Conservation (phyloP, 1,140 invertebrate genomes). For the Ceratoteleas bidentatus region DNA sequence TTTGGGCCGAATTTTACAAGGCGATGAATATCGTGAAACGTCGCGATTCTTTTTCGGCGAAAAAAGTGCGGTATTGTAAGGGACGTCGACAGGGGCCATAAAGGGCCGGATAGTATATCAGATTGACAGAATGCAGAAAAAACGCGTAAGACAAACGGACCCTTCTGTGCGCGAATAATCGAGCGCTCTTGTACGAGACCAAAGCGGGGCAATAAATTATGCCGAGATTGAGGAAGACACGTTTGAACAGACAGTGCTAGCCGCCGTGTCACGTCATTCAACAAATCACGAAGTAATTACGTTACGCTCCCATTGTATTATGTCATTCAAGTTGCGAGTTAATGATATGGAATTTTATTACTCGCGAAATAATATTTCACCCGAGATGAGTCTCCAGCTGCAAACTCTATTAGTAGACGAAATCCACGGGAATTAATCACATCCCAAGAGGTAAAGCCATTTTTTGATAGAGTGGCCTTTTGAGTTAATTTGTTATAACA, state of each 20-base stretch:
- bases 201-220: conserved; percentile 54
- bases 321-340: conserved; percentile 5
- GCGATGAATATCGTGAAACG: conserved; percentile 23
- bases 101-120: conserved; percentile 40
- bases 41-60: conserved; percentile 14
- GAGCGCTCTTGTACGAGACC: conserved; percentile 29
- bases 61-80: conserved; percentile 32
- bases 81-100: conserved; percentile 29
- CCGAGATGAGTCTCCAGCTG: neutral
- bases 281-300: conserved; percentile 42
- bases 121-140: conserved; percentile 42
- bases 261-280: conserved; percentile 33
- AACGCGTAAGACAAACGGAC: conserved; percentile 44
- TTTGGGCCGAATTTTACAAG: conserved; percentile 5
- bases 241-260: conserved; percentile 39
- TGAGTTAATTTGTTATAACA: no score
- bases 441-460: neutral
- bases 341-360: conserved; percentile 11
- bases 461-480: neutral
- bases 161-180: conserved; percentile 40
- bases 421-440: neutral
- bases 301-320: conserved; percentile 23
- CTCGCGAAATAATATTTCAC: conserved; percentile 1
- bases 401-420: neutral
- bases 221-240: conserved; percentile 52